A percentile compares a stretch with the other conserved stretches of the same genome.
Evolutionary conservation across 2,797 vertebrate genomes (phyloP).

Genomic region (Coilia nasus): DNA sequence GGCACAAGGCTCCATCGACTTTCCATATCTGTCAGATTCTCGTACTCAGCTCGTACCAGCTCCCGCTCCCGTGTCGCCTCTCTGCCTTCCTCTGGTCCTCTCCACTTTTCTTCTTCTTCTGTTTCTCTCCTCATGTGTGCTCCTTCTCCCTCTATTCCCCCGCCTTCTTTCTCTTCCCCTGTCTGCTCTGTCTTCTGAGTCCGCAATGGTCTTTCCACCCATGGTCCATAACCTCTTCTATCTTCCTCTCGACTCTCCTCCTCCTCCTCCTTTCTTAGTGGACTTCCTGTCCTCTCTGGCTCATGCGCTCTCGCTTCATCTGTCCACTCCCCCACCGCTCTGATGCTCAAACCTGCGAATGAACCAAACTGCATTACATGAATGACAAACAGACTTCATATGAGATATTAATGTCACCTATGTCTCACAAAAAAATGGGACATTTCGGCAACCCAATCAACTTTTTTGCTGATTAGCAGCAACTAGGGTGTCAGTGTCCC

Average conservation of each 20-base stretch:
- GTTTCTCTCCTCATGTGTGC: neutral
- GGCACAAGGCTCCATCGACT: neutral
- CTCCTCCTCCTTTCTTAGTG: conserved; percentile 27
- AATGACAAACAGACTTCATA: neutral
- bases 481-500: too few species aligned
- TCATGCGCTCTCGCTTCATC: conserved; percentile 28
- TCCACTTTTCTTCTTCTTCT: neutral
- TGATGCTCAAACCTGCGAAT: conserved; percentile 49
- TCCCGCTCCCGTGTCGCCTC: neutral
- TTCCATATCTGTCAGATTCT: neutral
- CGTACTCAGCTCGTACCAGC: neutral
- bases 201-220: neutral
- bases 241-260: conserved; percentile 33
- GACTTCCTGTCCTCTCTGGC: conserved; percentile 37
- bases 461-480: too few species aligned
- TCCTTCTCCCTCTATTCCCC: neutral
- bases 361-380: neutral
- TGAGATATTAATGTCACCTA: neutral
- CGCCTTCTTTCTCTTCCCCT: neutral
- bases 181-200: neutral
- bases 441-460: too few species aligned
- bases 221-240: neutral
- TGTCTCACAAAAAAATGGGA: too few species aligned
- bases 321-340: conserved; percentile 30
- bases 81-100: neutral